Evolutionary conservation across 2,888 invertebrate species (phyloP), one percentile per base, ranked within the genome.

Genomic region (Villa cingulata): DNA sequence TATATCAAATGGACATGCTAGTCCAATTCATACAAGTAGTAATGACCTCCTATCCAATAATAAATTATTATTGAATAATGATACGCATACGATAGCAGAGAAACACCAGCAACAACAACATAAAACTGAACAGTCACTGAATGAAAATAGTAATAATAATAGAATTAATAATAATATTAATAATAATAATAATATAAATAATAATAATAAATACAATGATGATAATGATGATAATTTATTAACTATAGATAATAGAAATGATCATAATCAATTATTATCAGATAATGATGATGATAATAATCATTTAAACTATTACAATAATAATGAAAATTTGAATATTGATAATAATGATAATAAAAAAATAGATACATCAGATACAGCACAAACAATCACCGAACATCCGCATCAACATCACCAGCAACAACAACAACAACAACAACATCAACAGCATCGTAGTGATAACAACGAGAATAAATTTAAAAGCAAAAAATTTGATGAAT

Each of bases 1-100:
- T 58, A 62, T 68, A 62, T 62, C 65, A 63, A 67, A 68, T 60
- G 68, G 65, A 57, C 64, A 67, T 60, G 59, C 62, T 55, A 57
- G 50, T 49, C 56, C 41, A 43, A 32, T 32, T 12, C 29, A 32
- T 32, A 9, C 9, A 12, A 32, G 6, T 32, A 32, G 12, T 32
- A 32, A 32, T 12, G 29, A 32, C 12, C 3, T 12, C 4, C 12
- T 32, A 32, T 32, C 29, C 7, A 23, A 23, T 23, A 23, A 23
- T 6, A 23, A 23, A 6, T 23, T 23, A n/a, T n/a, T n/a, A n/a
- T n/a, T n/a, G 7, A 23, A 23, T 23, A 23, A 23, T 23, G 23
- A 23, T 23, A 23, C 7, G 23, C 4, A 23, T 23, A 6, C 7
- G 23, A 23, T 23, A n/a, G n/a, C n/a, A 27, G 27, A 27, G 10